Evolutionary conservation across 2,797 vertebrate species (phyloP).

Genomic region (Bradypus variegatus): DNA sequence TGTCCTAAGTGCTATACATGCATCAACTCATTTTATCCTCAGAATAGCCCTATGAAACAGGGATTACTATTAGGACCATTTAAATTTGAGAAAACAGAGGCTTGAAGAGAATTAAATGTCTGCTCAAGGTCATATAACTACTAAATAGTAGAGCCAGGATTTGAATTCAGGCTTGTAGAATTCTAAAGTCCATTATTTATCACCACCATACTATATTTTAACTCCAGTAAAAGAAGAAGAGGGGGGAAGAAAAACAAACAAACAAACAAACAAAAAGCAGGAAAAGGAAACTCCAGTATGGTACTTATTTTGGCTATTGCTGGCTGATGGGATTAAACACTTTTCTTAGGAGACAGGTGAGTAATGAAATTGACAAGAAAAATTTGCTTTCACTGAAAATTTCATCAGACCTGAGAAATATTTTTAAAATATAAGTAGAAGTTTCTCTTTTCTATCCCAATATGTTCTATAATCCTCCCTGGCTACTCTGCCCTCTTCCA

Average conservation of each 20-base stretch:
- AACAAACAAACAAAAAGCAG: background rate
- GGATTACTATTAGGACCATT: background rate
- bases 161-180: background rate
- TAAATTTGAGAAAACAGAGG: background rate
- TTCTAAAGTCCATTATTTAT: background rate
- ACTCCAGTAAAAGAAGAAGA: background rate
- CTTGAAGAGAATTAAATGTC: background rate
- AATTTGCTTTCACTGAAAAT: slow-evolving; percentile 8
- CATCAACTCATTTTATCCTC: background rate
- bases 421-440: background rate
- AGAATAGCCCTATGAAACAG: background rate
- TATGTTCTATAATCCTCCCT: background rate
- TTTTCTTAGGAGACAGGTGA: background rate
- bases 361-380: slow-evolving; percentile 27
- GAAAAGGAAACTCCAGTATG: background rate
- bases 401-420: background rate
- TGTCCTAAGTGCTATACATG: background rate
- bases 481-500: background rate
- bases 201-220: background rate
- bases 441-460: background rate
- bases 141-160: background rate
- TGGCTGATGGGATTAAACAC: background rate
- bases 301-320: background rate
- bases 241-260: too few relatives aligned
- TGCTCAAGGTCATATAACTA: background rate